A percentile compares a stretch with the other conserved stretches of the same genome.
phyloP scores from a whole-genome alignment of 2,113 vertebrate species.

The Ciconia maguari region DNA sequence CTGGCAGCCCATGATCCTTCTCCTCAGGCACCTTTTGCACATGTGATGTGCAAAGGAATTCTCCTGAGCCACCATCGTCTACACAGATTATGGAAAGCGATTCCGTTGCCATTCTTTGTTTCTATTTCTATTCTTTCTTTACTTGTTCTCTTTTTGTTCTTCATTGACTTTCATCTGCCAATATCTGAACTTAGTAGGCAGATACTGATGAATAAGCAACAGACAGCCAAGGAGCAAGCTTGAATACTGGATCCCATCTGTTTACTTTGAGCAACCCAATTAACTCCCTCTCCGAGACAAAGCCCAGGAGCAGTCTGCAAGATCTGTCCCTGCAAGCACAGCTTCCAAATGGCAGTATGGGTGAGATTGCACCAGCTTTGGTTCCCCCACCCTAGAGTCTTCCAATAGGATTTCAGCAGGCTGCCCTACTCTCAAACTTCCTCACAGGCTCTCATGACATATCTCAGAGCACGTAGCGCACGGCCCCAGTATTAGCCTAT shows the following conservation, averaged over 20 bases:
- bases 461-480: neutral
- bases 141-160: neutral
- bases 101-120: neutral
- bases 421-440: neutral
- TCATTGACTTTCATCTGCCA: neutral
- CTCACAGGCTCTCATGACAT: neutral
- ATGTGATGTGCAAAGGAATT: neutral
- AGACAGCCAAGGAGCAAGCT: neutral
- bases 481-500: neutral
- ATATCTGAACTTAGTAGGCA: neutral
- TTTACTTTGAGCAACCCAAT: neutral
- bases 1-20: neutral
- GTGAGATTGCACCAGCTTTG: neutral
- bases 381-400: neutral
- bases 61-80: neutral
- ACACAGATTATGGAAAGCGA: neutral
- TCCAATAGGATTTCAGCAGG: neutral
- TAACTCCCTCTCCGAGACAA: neutral
- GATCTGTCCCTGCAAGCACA: neutral
- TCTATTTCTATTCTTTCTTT: neutral
- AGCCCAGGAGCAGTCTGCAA: neutral
- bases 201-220: neutral
- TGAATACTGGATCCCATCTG: neutral
- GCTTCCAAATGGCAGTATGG: neutral
- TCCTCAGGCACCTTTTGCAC: neutral